phyloP scores from a whole-genome alignment of 2,113 vertebrate genomes.

The Hystrix cristata region DNA sequence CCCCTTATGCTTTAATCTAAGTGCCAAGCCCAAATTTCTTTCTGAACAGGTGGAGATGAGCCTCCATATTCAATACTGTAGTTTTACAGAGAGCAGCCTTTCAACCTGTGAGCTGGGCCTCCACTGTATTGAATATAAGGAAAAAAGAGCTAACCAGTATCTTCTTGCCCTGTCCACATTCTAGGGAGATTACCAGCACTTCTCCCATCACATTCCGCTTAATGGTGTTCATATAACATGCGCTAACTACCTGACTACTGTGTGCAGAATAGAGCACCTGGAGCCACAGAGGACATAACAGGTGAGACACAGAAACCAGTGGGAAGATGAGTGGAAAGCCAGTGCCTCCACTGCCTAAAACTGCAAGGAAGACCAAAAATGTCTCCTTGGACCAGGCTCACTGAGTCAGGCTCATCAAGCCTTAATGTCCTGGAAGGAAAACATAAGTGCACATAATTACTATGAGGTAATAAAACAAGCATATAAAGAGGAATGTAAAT shows the following conservation, averaged over 20 bases:
- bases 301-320: neutral
- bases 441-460: slow-evolving; percentile 6
- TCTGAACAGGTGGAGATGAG: neutral
- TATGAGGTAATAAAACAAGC: neutral
- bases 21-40: neutral
- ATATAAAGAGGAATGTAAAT: neutral
- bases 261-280: neutral
- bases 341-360: neutral
- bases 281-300: neutral
- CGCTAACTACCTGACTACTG: neutral
- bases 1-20: neutral
- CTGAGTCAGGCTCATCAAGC: slow-evolving; percentile 21
- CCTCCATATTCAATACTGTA: neutral
- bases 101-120: neutral
- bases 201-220: neutral
- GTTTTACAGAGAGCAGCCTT: neutral
- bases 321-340: neutral
- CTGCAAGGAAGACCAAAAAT: slow-evolving; percentile 31
- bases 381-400: neutral
- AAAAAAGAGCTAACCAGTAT: neutral
- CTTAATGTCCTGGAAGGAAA: slow-evolving; percentile 48
- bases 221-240: neutral
- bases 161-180: neutral
- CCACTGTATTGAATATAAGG: neutral
- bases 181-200: neutral